Conservation (phyloP, 2,797 vertebrate genomes). For the Columba guinea region DNA sequence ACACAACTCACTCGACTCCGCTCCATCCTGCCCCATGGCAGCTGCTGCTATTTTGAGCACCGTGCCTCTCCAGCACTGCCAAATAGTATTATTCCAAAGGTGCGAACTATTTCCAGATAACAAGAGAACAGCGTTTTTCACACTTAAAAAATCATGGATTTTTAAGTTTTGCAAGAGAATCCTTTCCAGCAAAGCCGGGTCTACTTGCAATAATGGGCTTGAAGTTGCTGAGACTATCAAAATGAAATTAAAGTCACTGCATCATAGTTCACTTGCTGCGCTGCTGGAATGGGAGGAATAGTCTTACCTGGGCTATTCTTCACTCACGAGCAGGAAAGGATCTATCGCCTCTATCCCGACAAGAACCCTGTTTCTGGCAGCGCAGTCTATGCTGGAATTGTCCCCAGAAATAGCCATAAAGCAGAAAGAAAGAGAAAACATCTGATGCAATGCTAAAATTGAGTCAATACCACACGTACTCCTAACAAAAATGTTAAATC, state of each 20-base stretch:
- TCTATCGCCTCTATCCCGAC: background rate
- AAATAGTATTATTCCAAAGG: background rate
- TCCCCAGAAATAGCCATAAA: background rate
- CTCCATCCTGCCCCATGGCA: slow-evolving; percentile 22
- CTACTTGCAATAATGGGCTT: background rate
- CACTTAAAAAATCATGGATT: background rate
- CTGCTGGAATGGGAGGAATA: background rate
- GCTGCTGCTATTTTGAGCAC: slow-evolving; percentile 45
- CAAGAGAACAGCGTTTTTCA: background rate
- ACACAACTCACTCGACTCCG: background rate
- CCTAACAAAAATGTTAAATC: accelerated
- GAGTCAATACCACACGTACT: accelerated
- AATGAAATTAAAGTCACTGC: background rate
- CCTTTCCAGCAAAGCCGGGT: background rate
- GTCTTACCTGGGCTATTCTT: background rate
- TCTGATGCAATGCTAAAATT: accelerated
- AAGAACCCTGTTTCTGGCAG: too few relatives aligned
- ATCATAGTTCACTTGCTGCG: background rate
- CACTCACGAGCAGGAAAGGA: background rate
- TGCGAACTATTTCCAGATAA: background rate
- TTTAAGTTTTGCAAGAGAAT: background rate
- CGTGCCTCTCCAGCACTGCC: background rate
- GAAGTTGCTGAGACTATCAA: background rate
- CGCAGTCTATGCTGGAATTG: accelerated
- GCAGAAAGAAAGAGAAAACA: background rate